phyloP scores from a whole-genome alignment of 2,888 invertebrate species.

The Coenonympha arcania region DNA sequence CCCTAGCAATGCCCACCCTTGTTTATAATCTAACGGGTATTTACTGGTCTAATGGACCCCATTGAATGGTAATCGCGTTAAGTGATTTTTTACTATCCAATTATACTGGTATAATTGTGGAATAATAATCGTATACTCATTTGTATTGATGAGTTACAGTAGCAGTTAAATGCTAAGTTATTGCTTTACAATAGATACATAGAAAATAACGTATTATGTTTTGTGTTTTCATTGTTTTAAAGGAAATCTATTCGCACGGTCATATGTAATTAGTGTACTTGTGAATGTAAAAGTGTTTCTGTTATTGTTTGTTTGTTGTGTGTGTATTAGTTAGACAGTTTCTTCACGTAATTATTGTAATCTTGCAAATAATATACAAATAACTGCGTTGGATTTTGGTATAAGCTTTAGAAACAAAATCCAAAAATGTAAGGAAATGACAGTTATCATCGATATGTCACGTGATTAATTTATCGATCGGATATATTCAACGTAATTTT shows the following conservation, averaged over 20 bases:
- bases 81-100: constrained; percentile 17
- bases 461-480: no score
- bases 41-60: constrained; percentile 2
- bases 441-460: no score
- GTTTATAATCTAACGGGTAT: constrained; percentile 1
- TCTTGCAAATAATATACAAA: background rate
- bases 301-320: no score
- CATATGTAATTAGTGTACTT: background rate
- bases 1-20: background rate
- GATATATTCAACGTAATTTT: no score
- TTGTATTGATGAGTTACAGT: constrained; percentile 8
- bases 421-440: background rate
- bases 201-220: background rate
- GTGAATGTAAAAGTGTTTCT: background rate
- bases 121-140: constrained; percentile 11
- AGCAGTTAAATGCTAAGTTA: constrained; percentile 11
- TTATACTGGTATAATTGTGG: constrained; percentile 9
- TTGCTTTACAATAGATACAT: background rate
- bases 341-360: background rate
- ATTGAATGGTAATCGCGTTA: constrained; percentile 8
- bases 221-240: background rate
- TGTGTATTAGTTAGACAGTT: no score
- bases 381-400: background rate
- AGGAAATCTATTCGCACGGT: constrained; percentile 5
- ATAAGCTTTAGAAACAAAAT: no score